phyloP scores from a whole-genome alignment of 2,113 vertebrate genomes.

The Varanus salvator region DNA sequence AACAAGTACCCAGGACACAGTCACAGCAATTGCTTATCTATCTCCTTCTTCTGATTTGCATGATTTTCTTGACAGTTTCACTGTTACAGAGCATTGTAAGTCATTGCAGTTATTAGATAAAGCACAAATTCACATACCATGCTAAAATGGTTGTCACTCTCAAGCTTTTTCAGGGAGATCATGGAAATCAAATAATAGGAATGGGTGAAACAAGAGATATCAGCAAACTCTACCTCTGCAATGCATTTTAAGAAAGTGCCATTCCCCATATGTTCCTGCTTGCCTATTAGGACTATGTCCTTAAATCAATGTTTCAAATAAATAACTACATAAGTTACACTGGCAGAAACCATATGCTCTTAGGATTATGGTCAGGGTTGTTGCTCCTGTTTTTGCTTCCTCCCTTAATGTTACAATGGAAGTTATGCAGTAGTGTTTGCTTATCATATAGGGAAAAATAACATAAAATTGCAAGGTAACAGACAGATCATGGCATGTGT shows the following conservation, averaged over 20 bases:
- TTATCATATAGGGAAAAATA: neutral
- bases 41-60: slow-evolving; percentile 54
- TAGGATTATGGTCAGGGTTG: neutral
- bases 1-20: slow-evolving; percentile 41
- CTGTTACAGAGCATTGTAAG: slow-evolving; percentile 46
- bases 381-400: neutral
- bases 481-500: accelerated
- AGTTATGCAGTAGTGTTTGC: neutral
- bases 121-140: slow-evolving; percentile 49
- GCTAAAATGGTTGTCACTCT: slow-evolving; percentile 42
- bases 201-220: slow-evolving; percentile 58
- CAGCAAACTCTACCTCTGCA: slow-evolving; percentile 44
- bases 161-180: slow-evolving; percentile 50
- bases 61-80: slow-evolving; percentile 56
- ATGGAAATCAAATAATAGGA: slow-evolving; percentile 58
- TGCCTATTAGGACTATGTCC: neutral
- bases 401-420: neutral
- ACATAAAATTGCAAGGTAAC: neutral
- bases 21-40: slow-evolving; percentile 53
- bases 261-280: neutral
- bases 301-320: neutral
- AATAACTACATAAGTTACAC: neutral
- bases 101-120: slow-evolving; percentile 49
- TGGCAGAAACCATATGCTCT: neutral
- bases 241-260: neutral